phyloP scores from a whole-genome alignment of 2,888 invertebrate species.

The Helleia helle region DNA sequence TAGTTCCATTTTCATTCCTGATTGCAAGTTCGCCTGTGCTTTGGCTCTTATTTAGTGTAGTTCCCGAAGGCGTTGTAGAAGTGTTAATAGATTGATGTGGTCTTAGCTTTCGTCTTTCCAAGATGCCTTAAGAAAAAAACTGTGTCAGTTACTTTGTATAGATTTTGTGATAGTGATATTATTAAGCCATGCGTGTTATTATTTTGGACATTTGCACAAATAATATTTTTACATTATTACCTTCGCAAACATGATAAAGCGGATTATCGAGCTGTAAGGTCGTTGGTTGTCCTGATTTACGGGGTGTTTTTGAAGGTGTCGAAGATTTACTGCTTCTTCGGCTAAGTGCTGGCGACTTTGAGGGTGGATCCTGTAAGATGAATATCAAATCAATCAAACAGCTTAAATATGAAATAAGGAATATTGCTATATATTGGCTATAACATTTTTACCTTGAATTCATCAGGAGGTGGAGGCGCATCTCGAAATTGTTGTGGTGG shows the following conservation, averaged over 20 bases:
- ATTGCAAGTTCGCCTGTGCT: conserved; percentile 71
- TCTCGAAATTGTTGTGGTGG: conserved; percentile 91
- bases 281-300: conserved; percentile 42
- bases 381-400: not conserved
- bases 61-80: conserved; percentile 30
- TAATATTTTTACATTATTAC: conserved; percentile 37
- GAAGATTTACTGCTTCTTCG: conserved; percentile 62
- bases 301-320: conserved; percentile 55
- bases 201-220: conserved; percentile 37
- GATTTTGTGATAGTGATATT: conserved; percentile 17
- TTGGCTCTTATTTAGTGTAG: conserved; percentile 69
- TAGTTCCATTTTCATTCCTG: conserved; percentile 56
- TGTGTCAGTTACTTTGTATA: conserved; percentile 16
- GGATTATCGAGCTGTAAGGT: conserved; percentile 78
- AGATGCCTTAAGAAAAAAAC: conserved; percentile 40
- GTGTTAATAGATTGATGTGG: conserved; percentile 54
- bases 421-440: too few relatives aligned
- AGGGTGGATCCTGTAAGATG: conserved; percentile 51
- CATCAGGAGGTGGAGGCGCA: conserved; percentile 83
- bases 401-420: not conserved
- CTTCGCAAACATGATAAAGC: conserved; percentile 87
- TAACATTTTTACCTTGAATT: conserved; percentile 65
- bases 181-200: not conserved
- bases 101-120: conserved; percentile 61
- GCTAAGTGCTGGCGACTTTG: conserved; percentile 57